Evolutionary conservation across 2,888 invertebrate species (phyloP), one percentile per base, ranked within the genome.

Genomic region (Trachelus troglodyta): DNA sequence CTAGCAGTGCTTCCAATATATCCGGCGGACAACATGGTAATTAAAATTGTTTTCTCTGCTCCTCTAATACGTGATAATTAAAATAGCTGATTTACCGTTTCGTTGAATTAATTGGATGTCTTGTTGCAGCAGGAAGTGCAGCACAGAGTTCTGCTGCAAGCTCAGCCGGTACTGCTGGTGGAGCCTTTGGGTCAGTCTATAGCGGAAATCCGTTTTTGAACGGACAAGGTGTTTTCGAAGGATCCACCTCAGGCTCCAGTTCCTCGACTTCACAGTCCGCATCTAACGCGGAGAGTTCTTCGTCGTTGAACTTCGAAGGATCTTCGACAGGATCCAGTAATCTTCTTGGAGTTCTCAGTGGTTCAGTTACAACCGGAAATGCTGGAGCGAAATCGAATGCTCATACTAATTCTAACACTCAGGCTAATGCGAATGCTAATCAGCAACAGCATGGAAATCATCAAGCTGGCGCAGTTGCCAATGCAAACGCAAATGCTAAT

Each of bases 201-300:
- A 15, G 1, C 40, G 75, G 75, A 56, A 75, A 75, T n/a, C 75
- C 75, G 6, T 75, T 75, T 40, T 30, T 75, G 23, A 30, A 15
- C 68, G 40, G 30, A 15, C 23, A 37, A 33, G 76, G 69, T 4
- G 15, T 69, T n/a, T 11, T 71, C 71, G 12, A 71, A 34, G 71
- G 71, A 71, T 30, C 71, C 71, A 3, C 71, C 1, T 71, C 71
- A 34, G 31, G 31, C 4, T 71, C 71, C 71, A 71, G 71, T 23
- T 71, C 31, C 71, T 71, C 31, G 11, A 23, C 1, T 9, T 71
- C 71, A 34, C 6, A 12, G 12, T 31, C 31, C 12, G 71, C 71
- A 31, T 71, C 71, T 6, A 71, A 71, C 31, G 30, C 31, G 0
- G 31, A 71, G 31, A 71, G 71, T 34, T 71, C 71, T 9, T 71